These are phyloP conservation scores for Danaus chrysippus DNA, from an alignment of 2,888 invertebrate species.

Conservation along the genomic window DNA sequence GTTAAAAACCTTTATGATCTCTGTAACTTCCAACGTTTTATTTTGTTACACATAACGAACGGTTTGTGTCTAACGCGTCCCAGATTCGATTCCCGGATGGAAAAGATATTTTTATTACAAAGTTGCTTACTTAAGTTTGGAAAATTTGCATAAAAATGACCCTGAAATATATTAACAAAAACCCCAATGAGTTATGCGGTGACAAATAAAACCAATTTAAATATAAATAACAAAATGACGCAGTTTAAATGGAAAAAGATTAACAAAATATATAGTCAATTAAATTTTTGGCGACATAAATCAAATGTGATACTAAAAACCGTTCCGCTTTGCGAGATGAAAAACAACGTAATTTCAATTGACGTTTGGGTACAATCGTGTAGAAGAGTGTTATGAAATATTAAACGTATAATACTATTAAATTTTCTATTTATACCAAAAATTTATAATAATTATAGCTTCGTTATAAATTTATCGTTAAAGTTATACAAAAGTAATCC, in stretches of 20 bases:
- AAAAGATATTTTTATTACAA: not conserved
- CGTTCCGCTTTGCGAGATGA: slow-evolving; percentile 6
- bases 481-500: too few species aligned
- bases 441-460: too few species aligned
- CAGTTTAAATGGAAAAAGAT: not conserved
- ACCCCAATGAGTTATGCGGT: not conserved
- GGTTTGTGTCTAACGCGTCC: not conserved
- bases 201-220: not conserved
- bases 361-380: slow-evolving; percentile 25
- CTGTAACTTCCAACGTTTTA: not conserved
- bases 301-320: slow-evolving; percentile 6
- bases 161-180: not conserved
- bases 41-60: not conserved
- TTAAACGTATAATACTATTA: too few species aligned
- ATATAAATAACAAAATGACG: not conserved
- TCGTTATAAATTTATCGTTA: too few species aligned
- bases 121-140: not conserved
- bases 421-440: too few species aligned
- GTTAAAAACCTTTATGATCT: not conserved
- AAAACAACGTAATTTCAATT: slow-evolving; percentile 25
- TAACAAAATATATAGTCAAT: not conserved
- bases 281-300: not conserved
- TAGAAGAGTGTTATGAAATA: slow-evolving; percentile 21
- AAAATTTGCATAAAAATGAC: not conserved
- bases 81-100: not conserved